A percentile compares a stretch with the other conserved stretches of the same genome.
Conservation (phyloP, 2,797 vertebrate species). For the Uromys caudimaculatus region DNA sequence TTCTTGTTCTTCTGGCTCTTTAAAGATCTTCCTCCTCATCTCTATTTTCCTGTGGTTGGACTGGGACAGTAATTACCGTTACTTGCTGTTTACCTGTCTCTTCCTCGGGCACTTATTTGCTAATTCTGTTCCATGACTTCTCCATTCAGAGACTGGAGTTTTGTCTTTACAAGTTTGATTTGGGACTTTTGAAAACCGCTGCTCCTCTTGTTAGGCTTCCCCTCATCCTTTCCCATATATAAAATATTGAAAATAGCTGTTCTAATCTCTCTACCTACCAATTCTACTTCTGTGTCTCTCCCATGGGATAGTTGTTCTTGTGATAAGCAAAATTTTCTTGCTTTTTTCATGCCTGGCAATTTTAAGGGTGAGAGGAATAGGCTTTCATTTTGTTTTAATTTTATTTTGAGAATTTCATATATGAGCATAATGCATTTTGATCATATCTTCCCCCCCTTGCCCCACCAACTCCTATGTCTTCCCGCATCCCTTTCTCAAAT, state of each 20-base stretch:
- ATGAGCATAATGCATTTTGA: neutral
- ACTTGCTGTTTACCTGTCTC: neutral
- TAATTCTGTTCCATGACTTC: neutral
- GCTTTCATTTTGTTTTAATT: neutral
- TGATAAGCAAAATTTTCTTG: neutral
- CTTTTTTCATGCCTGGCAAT: neutral
- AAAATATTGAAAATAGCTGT: neutral
- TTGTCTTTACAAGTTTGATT: slow-evolving; percentile 32
- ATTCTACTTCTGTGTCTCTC: neutral
- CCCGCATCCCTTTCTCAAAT: neutral
- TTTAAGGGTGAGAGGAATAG: neutral
- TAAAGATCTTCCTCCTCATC: neutral
- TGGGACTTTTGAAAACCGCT: neutral
- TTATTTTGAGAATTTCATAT: neutral
- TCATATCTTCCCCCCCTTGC: too few relatives aligned
- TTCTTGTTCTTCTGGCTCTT: neutral
- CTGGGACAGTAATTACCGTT: neutral
- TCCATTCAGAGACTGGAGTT: neutral
- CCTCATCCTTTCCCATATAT: neutral
- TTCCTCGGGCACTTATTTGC: neutral
- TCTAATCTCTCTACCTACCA: neutral
- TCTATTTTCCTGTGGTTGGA: neutral
- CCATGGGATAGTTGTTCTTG: neutral
- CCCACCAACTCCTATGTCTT: neutral
- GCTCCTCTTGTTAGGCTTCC: neutral